Evolutionary conservation across 1,140 invertebrate species (phyloP), one percentile per base, ranked within the genome.

Genomic region (Drosophila littoralis): DNA sequence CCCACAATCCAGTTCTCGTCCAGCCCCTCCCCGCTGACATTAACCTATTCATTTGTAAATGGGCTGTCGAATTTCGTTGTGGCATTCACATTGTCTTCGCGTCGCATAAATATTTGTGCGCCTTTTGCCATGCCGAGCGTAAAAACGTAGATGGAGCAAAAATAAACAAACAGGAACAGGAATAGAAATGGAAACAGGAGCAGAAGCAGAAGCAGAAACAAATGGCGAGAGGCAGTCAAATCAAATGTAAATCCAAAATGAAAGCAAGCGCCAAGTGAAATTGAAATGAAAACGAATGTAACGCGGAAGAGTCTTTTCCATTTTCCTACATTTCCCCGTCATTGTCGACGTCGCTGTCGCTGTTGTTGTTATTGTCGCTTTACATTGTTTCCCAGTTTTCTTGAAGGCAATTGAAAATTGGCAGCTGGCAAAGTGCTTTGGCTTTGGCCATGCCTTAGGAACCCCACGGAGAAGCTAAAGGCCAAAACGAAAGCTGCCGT

Each of bases 1-100:
- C 45, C 45, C 9, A 40, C 42, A 9, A 6, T 43, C 6, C 2
- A 6, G 8, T 9, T 9, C 9, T 10, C 45, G 17, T 15, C 32
- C 35, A 33, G 9, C 35, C 35, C 10, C n/a, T 42, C 46, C 28
- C 58, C 10, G 61, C 58, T 66, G 84, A 84, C 84, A 86, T 89
- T 88, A 88, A 88, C 84, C 84, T 88, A 89, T 89, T 88, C 84
- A 89, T 88, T 88, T 88, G 84, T 89, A 89, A 88, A 88, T 84
- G 77, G 84, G 77, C 84, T 88, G 84, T 88, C 84, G 84, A 88
- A 89, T 89, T 89, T 75, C 65, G 48, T 59, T 65, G 61, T 74
- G 75, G 73, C 68, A 75, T 52, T 79, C 81, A 33, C 42, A 66
- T 63, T 70, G 72, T 75, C 72, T 75, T 54, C 48, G 48, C 50